Percentiles rank a stretch among this genome's conserved stretches.
Evolutionary conservation across 2,797 vertebrate genomes (phyloP).

Genomic region (Microchirus variegatus): DNA sequence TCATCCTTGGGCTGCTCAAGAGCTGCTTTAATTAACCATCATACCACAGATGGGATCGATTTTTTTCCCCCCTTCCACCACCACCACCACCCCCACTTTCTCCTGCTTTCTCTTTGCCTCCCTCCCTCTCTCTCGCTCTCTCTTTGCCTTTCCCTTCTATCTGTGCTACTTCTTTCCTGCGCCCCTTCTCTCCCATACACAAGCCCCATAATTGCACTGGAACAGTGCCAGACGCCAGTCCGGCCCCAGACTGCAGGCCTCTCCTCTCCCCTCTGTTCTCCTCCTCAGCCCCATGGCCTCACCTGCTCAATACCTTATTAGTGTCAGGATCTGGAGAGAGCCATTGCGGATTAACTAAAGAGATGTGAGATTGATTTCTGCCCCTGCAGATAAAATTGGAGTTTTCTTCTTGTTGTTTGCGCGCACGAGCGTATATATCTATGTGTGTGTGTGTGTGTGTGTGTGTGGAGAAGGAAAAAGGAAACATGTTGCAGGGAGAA

Average conservation of each 20-base stretch:
- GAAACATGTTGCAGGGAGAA: conserved; percentile 19
- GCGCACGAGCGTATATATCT: conserved; percentile 1
- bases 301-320: conserved; percentile 99
- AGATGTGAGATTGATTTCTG: conserved; percentile 99
- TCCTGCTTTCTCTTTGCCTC: conserved; percentile 51
- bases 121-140: conserved; percentile 55
- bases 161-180: conserved; percentile 84
- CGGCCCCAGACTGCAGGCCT: conserved; percentile 72
- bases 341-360: conserved; percentile 96
- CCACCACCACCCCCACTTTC: conserved; percentile 20
- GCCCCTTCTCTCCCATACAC: conserved; percentile 75
- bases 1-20: conserved; percentile 98
- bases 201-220: conserved; percentile 81
- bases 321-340: conserved; percentile 95
- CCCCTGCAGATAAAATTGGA: conserved; percentile 84
- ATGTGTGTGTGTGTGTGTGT: conserved; percentile 22
- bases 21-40: conserved; percentile 99
- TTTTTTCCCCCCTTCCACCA: conserved; percentile 73
- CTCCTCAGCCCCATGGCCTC: conserved; percentile 86
- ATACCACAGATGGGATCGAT: conserved; percentile 99
- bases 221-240: conserved; percentile 76
- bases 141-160: conserved; percentile 66
- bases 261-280: conserved; percentile 69
- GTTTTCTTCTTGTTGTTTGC: conserved; percentile 62
- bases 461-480: conserved; percentile 8